These are phyloP conservation scores for Drosophila biarmipes DNA, from an alignment of 1,140 invertebrate species.

Conservation along the genomic window DNA sequence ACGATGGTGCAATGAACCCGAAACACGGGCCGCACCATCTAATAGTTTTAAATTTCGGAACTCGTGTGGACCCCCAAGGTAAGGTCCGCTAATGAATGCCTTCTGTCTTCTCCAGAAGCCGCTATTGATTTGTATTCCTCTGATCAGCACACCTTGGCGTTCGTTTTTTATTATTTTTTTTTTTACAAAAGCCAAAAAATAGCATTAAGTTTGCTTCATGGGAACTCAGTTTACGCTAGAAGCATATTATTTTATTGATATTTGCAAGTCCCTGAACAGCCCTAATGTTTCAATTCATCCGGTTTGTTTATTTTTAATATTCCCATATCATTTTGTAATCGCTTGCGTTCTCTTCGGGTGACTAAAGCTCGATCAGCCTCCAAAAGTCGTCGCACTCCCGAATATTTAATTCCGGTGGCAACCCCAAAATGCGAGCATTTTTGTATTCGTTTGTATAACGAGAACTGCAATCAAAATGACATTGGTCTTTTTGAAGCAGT, in stretches of 20 bases:
- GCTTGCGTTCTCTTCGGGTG: conserved; percentile 14
- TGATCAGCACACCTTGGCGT: conserved; percentile 2
- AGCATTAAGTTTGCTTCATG: neutral
- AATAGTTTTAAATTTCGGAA: conserved; percentile 15
- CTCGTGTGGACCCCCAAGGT: conserved; percentile 63
- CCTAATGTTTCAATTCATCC: no score
- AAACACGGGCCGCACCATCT: conserved; percentile 40
- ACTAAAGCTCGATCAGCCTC: conserved; percentile 40
- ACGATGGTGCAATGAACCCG: conserved; percentile 65
- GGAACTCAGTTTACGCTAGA: neutral
- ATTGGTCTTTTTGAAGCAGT: neutral
- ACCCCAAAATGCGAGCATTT: conserved; percentile 7
- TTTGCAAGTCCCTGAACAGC: no score
- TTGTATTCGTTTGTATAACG: neutral
- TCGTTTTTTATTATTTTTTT: no score
- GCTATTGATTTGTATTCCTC: conserved; percentile 56
- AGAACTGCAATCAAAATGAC: conserved; percentile 7
- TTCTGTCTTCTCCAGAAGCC: conserved; percentile 39
- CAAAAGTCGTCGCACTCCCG: conserved; percentile 60
- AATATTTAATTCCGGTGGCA: conserved; percentile 14
- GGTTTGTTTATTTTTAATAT: neutral
- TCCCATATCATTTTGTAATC: neutral
- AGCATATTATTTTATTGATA: neutral
- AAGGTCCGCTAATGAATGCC: conserved; percentile 60
- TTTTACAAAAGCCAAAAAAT: no score